Percentiles rank a stretch among this genome's conserved stretches.
Conservation (phyloP, 2,888 invertebrate species). For the Trissoscelio sp. region DNA sequence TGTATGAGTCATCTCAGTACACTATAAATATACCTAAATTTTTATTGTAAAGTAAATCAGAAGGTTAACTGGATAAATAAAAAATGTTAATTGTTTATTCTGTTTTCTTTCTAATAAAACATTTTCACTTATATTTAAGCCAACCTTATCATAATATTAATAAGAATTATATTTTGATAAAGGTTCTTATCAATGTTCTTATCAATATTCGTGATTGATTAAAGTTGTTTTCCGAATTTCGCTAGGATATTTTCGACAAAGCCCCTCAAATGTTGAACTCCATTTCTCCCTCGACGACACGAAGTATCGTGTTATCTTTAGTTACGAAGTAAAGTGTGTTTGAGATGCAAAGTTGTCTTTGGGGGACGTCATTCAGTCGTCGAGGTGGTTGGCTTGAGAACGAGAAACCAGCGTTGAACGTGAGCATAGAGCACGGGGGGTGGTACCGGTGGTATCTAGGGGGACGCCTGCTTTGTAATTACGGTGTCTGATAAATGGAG, state of each 20-base stretch:
- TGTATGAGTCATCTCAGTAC: too few species aligned
- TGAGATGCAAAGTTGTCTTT: slow-evolving; percentile 80
- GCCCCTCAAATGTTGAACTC: slow-evolving; percentile 52
- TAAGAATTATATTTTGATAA: too few species aligned
- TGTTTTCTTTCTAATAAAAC: too few species aligned
- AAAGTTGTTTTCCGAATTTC: slow-evolving; percentile 33
- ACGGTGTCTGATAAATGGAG: slow-evolving; percentile 82
- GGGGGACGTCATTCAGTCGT: slow-evolving; percentile 81
- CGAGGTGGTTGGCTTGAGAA: slow-evolving; percentile 72
- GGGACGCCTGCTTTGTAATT: slow-evolving; percentile 81
- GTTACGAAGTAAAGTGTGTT: slow-evolving; percentile 79
- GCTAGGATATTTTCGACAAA: slow-evolving; percentile 29
- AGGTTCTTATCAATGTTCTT: too few species aligned
- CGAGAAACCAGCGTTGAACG: slow-evolving; percentile 70
- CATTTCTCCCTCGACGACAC: slow-evolving; percentile 77
- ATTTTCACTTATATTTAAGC: too few species aligned
- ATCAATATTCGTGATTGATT: too few species aligned
- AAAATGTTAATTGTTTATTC: too few species aligned
- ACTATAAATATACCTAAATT: too few species aligned
- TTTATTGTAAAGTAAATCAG: too few species aligned
- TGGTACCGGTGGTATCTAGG: slow-evolving; percentile 61
- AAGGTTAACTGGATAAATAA: too few species aligned
- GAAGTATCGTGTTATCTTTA: slow-evolving; percentile 81
- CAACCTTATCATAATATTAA: too few species aligned
- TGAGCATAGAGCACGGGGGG: slow-evolving; percentile 67